These are phyloP conservation scores for Saccostrea cuccullata DNA, from an alignment of 1,140 invertebrate species.

Conservation along the genomic window DNA sequence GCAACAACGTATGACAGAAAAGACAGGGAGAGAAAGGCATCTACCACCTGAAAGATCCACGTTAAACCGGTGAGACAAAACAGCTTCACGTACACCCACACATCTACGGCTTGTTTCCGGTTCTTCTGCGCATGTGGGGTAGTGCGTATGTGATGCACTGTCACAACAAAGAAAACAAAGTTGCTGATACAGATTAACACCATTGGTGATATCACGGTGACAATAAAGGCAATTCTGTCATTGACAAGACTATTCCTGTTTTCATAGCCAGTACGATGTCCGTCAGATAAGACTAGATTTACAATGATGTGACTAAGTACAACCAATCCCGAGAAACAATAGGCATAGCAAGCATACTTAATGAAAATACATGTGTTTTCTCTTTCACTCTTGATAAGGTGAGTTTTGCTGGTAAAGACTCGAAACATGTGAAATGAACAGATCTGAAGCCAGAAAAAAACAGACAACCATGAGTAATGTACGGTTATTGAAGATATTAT, in stretches of 20 bases:
- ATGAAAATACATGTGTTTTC: neutral
- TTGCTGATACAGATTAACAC: constrained; percentile 41
- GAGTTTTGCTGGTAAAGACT: constrained; percentile 25
- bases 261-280: neutral
- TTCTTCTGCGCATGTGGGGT: constrained; percentile 39
- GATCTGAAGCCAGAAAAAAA: constrained; percentile 57
- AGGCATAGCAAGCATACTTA: neutral
- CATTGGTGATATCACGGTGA: constrained; percentile 34
- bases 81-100: constrained; percentile 37
- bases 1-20: constrained; percentile 22
- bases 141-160: constrained; percentile 20
- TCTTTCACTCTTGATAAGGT: neutral
- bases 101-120: neutral
- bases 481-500: neutral
- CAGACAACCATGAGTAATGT: constrained; percentile 41
- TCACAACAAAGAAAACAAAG: constrained; percentile 17
- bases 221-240: constrained; percentile 10
- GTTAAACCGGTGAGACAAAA: constrained; percentile 36
- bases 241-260: neutral
- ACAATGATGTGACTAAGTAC: neutral
- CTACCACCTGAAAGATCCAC: constrained; percentile 44
- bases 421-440: constrained; percentile 62
- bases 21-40: constrained; percentile 33
- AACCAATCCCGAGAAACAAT: neutral
- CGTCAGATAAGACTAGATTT: neutral